Evolutionary conservation across 2,888 invertebrate species (phyloP).

Genomic region (Melanotus villosus): DNA sequence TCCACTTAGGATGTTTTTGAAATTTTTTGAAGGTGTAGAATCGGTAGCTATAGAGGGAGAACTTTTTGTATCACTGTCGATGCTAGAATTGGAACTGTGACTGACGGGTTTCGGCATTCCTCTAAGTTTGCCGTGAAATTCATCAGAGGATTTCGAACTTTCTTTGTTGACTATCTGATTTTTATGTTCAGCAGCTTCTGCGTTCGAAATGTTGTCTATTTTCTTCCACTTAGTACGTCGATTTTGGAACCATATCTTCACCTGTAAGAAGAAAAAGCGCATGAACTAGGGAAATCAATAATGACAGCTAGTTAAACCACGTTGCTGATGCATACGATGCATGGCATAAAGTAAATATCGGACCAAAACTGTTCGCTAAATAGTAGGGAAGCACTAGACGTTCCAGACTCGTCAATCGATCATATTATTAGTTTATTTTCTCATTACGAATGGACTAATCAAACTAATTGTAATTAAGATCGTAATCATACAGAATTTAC

Average conservation of each 20-base stretch:
- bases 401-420: conserved; percentile 6
- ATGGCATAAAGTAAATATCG: conserved; percentile 49
- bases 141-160: conserved; percentile 53
- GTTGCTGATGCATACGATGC: conserved; percentile 51
- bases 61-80: conserved; percentile 66
- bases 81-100: conserved; percentile 66
- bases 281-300: conserved; percentile 56
- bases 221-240: conserved; percentile 90
- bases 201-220: conserved; percentile 91
- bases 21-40: conserved; percentile 58
- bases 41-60: conserved; percentile 57
- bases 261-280: conserved; percentile 73
- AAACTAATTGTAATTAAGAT: no score
- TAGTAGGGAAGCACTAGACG: conserved; percentile 20
- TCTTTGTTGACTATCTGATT: conserved; percentile 66
- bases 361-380: conserved; percentile 36
- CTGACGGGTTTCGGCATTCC: conserved; percentile 58
- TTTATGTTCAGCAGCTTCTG: conserved; percentile 89
- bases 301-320: conserved; percentile 49
- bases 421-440: neutral
- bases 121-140: conserved; percentile 53
- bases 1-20: conserved; percentile 62
- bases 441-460: no score
- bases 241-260: conserved; percentile 94
- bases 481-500: no score